Conservation (phyloP, 2,888 invertebrate genomes). For the Eurytoma adleriae region DNA sequence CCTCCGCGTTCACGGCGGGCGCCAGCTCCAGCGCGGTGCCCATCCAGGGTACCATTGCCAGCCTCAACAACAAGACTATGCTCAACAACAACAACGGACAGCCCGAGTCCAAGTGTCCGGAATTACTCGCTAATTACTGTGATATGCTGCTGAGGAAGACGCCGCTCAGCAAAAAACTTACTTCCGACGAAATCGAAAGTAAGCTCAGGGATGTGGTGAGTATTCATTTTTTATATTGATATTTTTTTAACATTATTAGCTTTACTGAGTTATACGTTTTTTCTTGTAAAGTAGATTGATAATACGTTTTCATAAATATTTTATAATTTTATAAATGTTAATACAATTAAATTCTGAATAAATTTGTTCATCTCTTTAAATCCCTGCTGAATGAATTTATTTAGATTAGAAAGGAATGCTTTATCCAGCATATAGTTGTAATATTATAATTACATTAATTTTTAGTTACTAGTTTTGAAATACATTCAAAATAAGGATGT, state of each 20-base stretch:
- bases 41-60: slow-evolving; percentile 8
- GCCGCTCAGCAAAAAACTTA: slow-evolving; percentile 95
- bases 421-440: no score
- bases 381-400: no score
- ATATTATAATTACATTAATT: slow-evolving; percentile 44
- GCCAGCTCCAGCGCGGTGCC: slow-evolving; percentile 20
- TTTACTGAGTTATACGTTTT: no score
- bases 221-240: slow-evolving; percentile 51
- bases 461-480: slow-evolving; percentile 92
- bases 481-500: slow-evolving; percentile 99
- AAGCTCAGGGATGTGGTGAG: slow-evolving; percentile 92
- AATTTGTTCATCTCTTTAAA: no score
- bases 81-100: slow-evolving; percentile 74
- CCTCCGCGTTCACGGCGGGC: slow-evolving; percentile 72
- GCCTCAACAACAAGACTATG: slow-evolving; percentile 64
- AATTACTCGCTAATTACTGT: slow-evolving; percentile 99
- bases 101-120: slow-evolving; percentile 99
- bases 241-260: no score
- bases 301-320: no score
- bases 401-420: no score
- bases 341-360: no score
- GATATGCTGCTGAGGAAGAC: slow-evolving; percentile 98
- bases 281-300: no score
- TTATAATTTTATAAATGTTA: no score
- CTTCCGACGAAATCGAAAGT: slow-evolving; percentile 97